A percentile compares a stretch with the other conserved stretches of the same genome.
phyloP scores from a whole-genome alignment of 2,113 vertebrate genomes.

The Gallinago undulata region DNA sequence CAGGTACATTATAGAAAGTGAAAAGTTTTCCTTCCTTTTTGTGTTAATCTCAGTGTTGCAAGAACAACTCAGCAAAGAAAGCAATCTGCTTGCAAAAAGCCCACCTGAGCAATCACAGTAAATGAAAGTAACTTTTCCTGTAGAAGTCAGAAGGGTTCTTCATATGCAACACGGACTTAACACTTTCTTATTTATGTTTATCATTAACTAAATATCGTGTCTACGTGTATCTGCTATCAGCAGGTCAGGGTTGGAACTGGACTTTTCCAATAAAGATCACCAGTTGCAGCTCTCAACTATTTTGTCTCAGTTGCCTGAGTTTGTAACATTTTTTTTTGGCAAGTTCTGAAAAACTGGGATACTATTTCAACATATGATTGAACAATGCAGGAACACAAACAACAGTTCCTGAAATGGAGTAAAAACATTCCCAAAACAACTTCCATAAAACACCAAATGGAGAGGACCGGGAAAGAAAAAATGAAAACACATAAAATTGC shows the following conservation, averaged over 20 bases:
- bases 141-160: not conserved
- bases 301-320: not conserved
- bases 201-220: slow-evolving; percentile 21
- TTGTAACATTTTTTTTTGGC: not conserved
- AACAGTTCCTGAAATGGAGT: not conserved
- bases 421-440: not conserved
- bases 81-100: not conserved
- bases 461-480: not conserved
- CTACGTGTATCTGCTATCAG: not conserved
- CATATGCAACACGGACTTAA: not conserved
- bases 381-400: not conserved
- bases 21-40: not conserved
- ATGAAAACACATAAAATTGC: no score
- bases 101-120: not conserved
- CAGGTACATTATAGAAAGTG: not conserved
- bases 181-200: not conserved
- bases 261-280: not conserved
- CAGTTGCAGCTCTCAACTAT: not conserved
- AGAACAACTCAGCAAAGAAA: not conserved
- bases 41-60: not conserved
- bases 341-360: not conserved
- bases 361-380: not conserved
- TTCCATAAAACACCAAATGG: not conserved
- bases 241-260: fast-evolving
- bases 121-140: not conserved